Evolutionary conservation across 2,113 vertebrate species (phyloP), one percentile per base, ranked within the genome.

Genomic region (Megaptera novaeangliae): DNA sequence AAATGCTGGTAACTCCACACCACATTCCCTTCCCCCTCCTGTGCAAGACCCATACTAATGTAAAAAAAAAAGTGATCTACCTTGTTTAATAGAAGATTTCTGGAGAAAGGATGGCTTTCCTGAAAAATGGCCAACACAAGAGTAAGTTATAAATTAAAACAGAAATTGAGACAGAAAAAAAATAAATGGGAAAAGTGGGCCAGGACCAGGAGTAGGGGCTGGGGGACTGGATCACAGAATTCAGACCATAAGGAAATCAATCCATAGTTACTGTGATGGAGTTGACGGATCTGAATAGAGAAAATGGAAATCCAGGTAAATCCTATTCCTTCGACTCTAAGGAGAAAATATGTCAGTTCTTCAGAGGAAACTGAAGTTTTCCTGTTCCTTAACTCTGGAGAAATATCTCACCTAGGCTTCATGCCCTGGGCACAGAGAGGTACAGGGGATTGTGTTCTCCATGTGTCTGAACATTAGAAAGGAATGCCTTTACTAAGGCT

Each of bases 361-460:
- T 88, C 17, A 52, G 31, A 52, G n/a, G 49, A n/a, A 77, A 39
- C 20, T 29, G 59, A 44, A 1, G 8, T 69, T 61, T 69, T 63
- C 29, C n/a, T 39, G 15, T 63, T 36, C 23, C 61, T 27, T 39
- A 7, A 39, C 25, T 49, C 61, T 59, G 36, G 34, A 69, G 49
- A 27, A 52, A 29, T 84, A 39, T n/a, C 23, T 68, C 5, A 29
- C 8, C 0, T 2, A 31, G 63, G 29, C 61, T 78, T 46, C 61
- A 14, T 29, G 31, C 1, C 0, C 29, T 5, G 5, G 6, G 2
- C 39, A 14, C 36, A 81, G 13, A 49, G 7, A 66, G 25, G n/a
- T 31, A 1, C 3, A 20, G 36, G 3, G 36, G 57, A 31, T 17
- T 7, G 29, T 31, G 49, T 21, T 68, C 27, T 52, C 11, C 11